Conservation (phyloP, 2,113 vertebrate species). For the Prionailurus bengalensis region DNA sequence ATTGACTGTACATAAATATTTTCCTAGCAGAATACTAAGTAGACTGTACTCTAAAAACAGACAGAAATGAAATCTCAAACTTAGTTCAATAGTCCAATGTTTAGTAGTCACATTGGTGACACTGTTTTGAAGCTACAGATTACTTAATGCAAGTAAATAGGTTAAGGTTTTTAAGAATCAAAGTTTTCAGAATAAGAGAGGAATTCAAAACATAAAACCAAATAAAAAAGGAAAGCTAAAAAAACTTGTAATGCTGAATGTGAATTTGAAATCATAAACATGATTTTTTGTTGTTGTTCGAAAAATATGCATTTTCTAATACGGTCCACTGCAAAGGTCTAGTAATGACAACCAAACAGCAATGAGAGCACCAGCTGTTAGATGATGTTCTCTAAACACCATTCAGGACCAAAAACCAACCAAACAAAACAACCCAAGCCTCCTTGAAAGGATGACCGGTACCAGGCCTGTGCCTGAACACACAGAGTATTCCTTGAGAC, state of each 20-base stretch:
- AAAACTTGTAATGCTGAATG: not conserved
- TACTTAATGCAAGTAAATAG: not conserved
- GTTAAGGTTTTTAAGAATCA: not conserved
- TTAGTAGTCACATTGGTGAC: not conserved
- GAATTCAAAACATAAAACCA: not conserved
- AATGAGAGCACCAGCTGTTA: not conserved
- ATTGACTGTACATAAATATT: not conserved
- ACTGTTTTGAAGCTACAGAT: not conserved
- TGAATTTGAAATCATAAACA: not conserved
- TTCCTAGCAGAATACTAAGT: not conserved
- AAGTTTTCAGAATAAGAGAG: not conserved
- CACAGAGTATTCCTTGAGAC: not conserved
- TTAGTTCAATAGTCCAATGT: not conserved
- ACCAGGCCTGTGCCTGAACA: not conserved
- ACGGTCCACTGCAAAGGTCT: not conserved
- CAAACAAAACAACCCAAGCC: not conserved
- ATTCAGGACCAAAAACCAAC: not conserved
- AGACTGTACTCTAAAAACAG: not conserved
- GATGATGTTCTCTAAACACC: not conserved
- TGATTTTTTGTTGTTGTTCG: not conserved
- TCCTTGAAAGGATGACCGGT: too few species aligned
- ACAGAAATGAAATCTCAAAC: not conserved
- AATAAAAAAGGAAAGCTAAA: not conserved
- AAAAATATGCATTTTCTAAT: not conserved
- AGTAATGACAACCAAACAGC: not conserved